phyloP scores from a whole-genome alignment of 1,140 invertebrate species.

The Drosophila ficusphila region DNA sequence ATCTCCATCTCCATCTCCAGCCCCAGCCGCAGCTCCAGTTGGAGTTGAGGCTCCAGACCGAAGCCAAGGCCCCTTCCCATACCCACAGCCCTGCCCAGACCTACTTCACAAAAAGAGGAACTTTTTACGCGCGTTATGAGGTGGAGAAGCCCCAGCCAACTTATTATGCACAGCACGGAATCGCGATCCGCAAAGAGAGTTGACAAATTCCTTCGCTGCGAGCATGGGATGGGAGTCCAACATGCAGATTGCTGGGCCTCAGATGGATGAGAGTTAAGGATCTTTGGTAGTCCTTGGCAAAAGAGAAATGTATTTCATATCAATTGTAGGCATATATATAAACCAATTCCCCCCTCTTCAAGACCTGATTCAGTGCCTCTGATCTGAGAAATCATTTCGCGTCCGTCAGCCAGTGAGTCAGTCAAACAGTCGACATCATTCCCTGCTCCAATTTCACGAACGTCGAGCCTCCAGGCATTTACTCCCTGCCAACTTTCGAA shows the following conservation, averaged over 20 bases:
- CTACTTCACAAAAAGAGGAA: conserved; percentile 36
- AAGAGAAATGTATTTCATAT: too few species aligned
- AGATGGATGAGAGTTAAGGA: neutral
- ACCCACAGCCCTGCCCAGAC: conserved; percentile 25
- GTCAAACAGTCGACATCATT: conserved; percentile 2
- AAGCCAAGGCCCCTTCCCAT: conserved; percentile 35
- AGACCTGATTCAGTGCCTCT: neutral
- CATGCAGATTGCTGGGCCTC: conserved; percentile 3
- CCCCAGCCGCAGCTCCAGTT: conserved; percentile 11
- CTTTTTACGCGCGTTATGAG: conserved; percentile 41
- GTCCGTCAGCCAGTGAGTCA: neutral
- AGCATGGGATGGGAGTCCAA: neutral
- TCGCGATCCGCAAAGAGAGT: conserved; percentile 14
- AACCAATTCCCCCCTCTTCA: too few species aligned
- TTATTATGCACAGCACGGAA: conserved; percentile 55
- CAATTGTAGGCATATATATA: too few species aligned
- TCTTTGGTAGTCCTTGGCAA: neutral
- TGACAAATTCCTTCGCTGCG: conserved; percentile 45
- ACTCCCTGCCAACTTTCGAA: conserved; percentile 28
- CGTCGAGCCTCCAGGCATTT: neutral
- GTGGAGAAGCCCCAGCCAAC: conserved; percentile 40
- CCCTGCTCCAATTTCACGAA: conserved; percentile 19
- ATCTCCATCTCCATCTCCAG: conserved; percentile 25
- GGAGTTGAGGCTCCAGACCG: too few species aligned
- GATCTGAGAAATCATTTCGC: neutral